These are phyloP conservation scores for Cotesia glomerata DNA, from an alignment of 1,140 invertebrate species.

Conservation along the genomic window DNA sequence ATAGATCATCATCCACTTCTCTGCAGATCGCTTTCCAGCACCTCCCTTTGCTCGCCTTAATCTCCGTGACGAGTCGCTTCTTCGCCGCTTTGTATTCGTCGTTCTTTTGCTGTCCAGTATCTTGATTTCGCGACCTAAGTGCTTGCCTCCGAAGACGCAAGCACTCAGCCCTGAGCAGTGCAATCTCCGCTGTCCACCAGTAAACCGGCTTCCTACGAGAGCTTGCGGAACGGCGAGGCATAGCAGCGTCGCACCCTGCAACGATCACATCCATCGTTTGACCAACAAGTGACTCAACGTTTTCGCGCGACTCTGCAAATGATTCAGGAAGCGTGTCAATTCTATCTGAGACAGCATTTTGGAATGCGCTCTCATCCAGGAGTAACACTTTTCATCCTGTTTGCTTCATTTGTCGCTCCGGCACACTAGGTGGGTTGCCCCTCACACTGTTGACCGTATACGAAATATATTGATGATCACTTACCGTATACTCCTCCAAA, in stretches of 20 bases:
- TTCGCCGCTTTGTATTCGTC: conserved; percentile 22
- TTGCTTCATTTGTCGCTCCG: background rate
- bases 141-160: conserved; percentile 17
- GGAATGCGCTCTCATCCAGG: conserved; percentile 22
- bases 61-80: no score
- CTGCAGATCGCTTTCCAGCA: no score
- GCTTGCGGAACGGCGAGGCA: background rate
- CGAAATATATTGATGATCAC: background rate
- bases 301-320: background rate
- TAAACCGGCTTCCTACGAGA: conserved; percentile 26
- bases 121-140: background rate
- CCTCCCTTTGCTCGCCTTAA: no score
- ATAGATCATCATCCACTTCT: no score
- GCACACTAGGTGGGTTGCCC: background rate
- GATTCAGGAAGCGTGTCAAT: background rate
- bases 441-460: background rate
- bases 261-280: background rate
- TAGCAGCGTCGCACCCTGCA: background rate
- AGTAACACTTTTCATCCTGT: background rate
- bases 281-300: background rate
- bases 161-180: conserved; percentile 36
- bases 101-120: background rate
- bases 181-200: conserved; percentile 48
- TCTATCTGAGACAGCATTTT: conserved; percentile 10
- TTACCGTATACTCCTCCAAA: no score